phyloP scores from a whole-genome alignment of 2,888 invertebrate genomes.

The Mesopsocus fuscifrons region DNA sequence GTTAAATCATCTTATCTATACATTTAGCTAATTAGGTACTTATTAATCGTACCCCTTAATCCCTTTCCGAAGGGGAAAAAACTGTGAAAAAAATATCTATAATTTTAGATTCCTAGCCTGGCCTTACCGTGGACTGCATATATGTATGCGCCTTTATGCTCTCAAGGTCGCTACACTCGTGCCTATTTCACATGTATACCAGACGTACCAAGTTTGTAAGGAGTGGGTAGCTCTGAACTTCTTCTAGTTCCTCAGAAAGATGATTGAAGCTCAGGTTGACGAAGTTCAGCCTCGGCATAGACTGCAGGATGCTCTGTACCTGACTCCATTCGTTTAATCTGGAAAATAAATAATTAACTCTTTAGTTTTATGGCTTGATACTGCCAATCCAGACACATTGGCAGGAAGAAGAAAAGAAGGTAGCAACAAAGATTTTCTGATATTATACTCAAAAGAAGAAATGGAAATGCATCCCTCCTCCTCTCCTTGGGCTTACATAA shows the following conservation, averaged over 20 bases:
- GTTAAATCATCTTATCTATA: too few relatives aligned
- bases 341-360: not conserved
- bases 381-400: too few relatives aligned
- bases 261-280: conserved; percentile 84
- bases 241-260: conserved; percentile 42
- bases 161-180: not conserved
- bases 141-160: not conserved
- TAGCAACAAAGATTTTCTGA: not conserved
- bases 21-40: too few relatives aligned
- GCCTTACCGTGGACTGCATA: too few relatives aligned
- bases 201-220: conserved; percentile 17
- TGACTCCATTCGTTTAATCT: conserved; percentile 21
- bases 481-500: too few relatives aligned
- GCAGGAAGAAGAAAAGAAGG: too few relatives aligned
- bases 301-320: conserved; percentile 70
- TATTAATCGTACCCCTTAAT: not conserved
- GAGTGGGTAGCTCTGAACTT: conserved; percentile 16
- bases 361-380: too few relatives aligned
- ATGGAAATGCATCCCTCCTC: too few relatives aligned
- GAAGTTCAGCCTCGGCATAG: conserved; percentile 77
- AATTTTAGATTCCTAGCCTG: too few relatives aligned
- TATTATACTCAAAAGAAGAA: too few relatives aligned
- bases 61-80: not conserved
- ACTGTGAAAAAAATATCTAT: not conserved
- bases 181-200: not conserved